These are phyloP conservation scores for Aproaerema taeniolella DNA, from an alignment of 2,888 invertebrate species.

Conservation along the genomic window DNA sequence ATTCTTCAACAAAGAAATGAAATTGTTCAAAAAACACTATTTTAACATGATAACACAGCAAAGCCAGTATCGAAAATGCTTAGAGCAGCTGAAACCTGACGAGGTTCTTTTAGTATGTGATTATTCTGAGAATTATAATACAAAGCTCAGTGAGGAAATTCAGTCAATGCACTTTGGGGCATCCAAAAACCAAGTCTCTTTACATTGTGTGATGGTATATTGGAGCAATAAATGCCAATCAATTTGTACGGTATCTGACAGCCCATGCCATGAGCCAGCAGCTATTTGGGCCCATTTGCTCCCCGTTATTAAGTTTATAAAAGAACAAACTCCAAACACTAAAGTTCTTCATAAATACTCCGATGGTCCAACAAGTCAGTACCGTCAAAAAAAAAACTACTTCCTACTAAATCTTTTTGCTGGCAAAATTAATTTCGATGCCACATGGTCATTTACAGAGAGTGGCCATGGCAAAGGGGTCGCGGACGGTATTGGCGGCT, in stretches of 20 bases:
- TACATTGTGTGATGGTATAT: slow-evolving; percentile 20
- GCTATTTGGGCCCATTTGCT: slow-evolving; percentile 16
- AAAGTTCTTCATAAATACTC: slow-evolving; percentile 12
- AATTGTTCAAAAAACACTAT: slow-evolving; percentile 5
- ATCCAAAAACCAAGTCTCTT: slow-evolving; percentile 16
- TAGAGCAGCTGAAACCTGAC: slow-evolving; percentile 3
- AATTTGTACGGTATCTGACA: slow-evolving; percentile 15
- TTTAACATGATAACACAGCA: slow-evolving; percentile 8
- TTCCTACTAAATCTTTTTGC: neutral
- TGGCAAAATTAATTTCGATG: neutral
- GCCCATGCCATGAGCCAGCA: slow-evolving; percentile 9
- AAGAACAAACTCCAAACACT: slow-evolving; percentile 1
- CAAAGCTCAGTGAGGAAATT: slow-evolving; percentile 17
- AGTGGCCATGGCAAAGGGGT: too few relatives aligned
- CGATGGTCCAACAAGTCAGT: too few relatives aligned
- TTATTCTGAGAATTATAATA: slow-evolving; percentile 20
- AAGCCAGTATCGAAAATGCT: slow-evolving; percentile 1
- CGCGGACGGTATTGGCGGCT: slow-evolving; percentile 20
- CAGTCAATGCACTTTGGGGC: slow-evolving; percentile 20
- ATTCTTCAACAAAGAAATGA: slow-evolving; percentile 1
- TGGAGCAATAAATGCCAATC: slow-evolving; percentile 15
- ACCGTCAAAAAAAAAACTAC: slow-evolving; percentile 8
- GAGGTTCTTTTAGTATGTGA: slow-evolving; percentile 16
- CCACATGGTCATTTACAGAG: slow-evolving; percentile 5
- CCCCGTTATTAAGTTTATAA: neutral